Conservation (phyloP, 1,140 invertebrate genomes). For the Cecropterus lyciades region DNA sequence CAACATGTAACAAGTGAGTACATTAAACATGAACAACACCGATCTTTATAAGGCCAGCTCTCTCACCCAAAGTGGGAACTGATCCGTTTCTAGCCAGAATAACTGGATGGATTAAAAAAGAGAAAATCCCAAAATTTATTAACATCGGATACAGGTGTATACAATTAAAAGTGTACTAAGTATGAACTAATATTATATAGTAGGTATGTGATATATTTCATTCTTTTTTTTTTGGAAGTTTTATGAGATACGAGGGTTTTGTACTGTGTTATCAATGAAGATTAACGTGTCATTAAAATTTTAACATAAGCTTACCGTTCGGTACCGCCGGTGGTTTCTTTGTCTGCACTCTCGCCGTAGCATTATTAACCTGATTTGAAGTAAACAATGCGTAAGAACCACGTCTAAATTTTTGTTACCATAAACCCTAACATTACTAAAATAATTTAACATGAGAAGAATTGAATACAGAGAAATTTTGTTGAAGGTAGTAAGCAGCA, state of each 20-base stretch:
- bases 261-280: slow-evolving; percentile 3
- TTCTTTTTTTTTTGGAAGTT: not conserved
- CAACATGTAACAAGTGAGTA: slow-evolving; percentile 70
- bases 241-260: not conserved
- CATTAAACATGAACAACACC: slow-evolving; percentile 76
- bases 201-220: slow-evolving; percentile 8
- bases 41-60: slow-evolving; percentile 83
- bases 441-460: not conserved
- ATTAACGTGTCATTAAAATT: not conserved
- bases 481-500: not conserved
- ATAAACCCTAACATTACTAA: slow-evolving; percentile 15
- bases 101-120: slow-evolving; percentile 86
- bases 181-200: slow-evolving; percentile 9
- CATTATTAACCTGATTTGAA: slow-evolving; percentile 96
- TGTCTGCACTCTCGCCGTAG: slow-evolving; percentile 98
- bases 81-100: slow-evolving; percentile 90
- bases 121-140: slow-evolving; percentile 77
- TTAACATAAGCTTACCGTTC: slow-evolving; percentile 90
- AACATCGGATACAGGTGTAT: slow-evolving; percentile 42
- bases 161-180: slow-evolving; percentile 9
- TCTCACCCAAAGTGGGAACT: slow-evolving; percentile 89
- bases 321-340: slow-evolving; percentile 97
- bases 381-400: slow-evolving; percentile 58
- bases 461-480: not conserved
- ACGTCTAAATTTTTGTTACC: slow-evolving; percentile 13